These are phyloP conservation scores for Ceuthmochares aereus DNA, from an alignment of 2,113 vertebrate species.

Conservation along the genomic window DNA sequence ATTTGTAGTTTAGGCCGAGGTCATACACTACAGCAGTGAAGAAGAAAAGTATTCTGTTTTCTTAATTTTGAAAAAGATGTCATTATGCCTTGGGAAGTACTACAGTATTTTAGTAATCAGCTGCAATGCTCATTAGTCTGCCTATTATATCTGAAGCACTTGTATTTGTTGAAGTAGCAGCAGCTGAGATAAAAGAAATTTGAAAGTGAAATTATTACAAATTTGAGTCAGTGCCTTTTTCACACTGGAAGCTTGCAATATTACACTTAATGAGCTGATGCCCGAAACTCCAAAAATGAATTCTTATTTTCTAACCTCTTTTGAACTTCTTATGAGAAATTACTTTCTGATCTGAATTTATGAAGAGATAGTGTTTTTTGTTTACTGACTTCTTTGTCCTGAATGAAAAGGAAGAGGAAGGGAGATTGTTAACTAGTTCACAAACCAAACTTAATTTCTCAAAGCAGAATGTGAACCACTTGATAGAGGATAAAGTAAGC, in stretches of 20 bases:
- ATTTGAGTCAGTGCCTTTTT: conserved; percentile 74
- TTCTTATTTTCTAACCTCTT: conserved; percentile 74
- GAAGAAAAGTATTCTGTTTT: conserved; percentile 46
- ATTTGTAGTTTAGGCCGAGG: conserved; percentile 43
- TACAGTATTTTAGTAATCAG: conserved; percentile 78
- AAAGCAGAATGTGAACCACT: background rate
- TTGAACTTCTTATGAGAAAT: conserved; percentile 70
- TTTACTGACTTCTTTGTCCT: conserved; percentile 46
- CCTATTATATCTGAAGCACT: conserved; percentile 76
- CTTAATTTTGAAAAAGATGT: conserved; percentile 66
- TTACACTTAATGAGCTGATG: conserved; percentile 77
- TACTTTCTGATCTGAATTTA: conserved; percentile 48
- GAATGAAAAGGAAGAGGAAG: rapidly evolving
- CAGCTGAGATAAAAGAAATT: conserved; percentile 81
- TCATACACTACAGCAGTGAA: conserved; percentile 35
- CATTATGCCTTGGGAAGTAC: conserved; percentile 77
- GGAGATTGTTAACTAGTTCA: conserved; percentile 1
- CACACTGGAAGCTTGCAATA: conserved; percentile 58
- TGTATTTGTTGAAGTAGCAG: conserved; percentile 78
- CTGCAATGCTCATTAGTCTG: conserved; percentile 79
- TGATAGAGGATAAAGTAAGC: background rate
- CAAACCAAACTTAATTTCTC: background rate
- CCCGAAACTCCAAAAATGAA: conserved; percentile 64
- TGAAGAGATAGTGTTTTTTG: background rate
- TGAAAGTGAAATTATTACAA: conserved; percentile 79